Conservation (phyloP, 2,113 vertebrate genomes). For the Sceloporus undulatus region DNA sequence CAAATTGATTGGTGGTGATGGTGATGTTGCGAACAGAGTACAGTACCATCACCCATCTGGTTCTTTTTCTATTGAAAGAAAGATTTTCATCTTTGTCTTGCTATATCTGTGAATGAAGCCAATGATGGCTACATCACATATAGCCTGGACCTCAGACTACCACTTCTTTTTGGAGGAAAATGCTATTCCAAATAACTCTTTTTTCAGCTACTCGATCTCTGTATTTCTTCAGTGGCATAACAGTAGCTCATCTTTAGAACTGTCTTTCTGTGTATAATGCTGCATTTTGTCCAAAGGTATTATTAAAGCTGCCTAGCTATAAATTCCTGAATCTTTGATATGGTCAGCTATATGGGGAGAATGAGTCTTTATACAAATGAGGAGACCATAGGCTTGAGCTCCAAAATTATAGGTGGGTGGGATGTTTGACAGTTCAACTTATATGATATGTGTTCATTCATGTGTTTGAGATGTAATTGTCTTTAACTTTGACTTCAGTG, state of each 20-base stretch:
- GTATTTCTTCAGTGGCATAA: background rate
- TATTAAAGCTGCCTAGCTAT: background rate
- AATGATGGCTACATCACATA: background rate
- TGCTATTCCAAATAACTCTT: too few species aligned
- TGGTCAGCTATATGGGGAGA: too few species aligned
- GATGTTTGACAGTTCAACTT: background rate
- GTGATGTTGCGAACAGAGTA: too few species aligned
- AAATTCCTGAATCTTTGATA: background rate
- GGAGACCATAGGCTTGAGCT: background rate
- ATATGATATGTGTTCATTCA: background rate
- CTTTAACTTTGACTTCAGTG: slow-evolving; percentile 89
- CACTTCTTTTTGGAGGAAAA: too few species aligned
- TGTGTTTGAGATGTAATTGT: slow-evolving; percentile 36
- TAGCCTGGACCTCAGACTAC: background rate
- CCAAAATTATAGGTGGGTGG: too few species aligned
- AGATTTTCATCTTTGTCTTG: too few species aligned
- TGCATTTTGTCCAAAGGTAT: background rate
- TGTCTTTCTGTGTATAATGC: background rate
- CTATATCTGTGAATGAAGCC: too few species aligned
- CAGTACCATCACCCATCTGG: too few species aligned
- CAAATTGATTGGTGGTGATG: too few species aligned
- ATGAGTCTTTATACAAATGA: background rate
- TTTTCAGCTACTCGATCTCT: background rate
- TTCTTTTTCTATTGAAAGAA: too few species aligned
- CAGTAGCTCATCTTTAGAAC: background rate